Evolutionary conservation across 2,113 vertebrate genomes (phyloP).

Genomic region (Triplophysa siluroides): DNA sequence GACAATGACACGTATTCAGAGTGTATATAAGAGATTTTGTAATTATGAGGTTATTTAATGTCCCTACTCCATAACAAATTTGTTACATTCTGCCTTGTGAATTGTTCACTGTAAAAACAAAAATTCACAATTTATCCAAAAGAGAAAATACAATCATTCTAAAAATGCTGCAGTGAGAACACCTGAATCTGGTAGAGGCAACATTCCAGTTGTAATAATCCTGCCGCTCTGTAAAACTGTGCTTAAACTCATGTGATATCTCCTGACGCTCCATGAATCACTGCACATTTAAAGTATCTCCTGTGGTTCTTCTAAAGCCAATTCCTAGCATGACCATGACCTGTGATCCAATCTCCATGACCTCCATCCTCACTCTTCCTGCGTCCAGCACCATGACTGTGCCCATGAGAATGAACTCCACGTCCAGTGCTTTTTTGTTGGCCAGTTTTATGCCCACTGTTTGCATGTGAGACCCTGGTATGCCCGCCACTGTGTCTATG

Average conservation of each 20-base stretch:
- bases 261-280: not conserved
- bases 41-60: not conserved
- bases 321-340: not conserved
- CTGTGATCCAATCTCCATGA: slow-evolving; percentile 19
- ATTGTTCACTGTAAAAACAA: not conserved
- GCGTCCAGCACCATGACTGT: slow-evolving; percentile 7
- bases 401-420: slow-evolving; percentile 14
- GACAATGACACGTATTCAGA: not conserved
- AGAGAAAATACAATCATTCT: too few species aligned
- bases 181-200: not conserved
- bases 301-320: not conserved
- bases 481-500: slow-evolving; percentile 16
- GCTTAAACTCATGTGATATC: not conserved
- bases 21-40: not conserved
- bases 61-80: not conserved
- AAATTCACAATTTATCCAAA: too few species aligned
- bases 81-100: not conserved
- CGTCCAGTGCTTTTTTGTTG: slow-evolving; percentile 14
- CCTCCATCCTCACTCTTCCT: not conserved
- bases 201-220: not conserved
- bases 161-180: too few species aligned
- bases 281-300: too few species aligned
- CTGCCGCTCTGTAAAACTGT: not conserved
- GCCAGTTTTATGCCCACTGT: not conserved
- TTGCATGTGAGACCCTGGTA: not conserved